phyloP scores from a whole-genome alignment of 2,888 invertebrate genomes.

The Phengaris arion region DNA sequence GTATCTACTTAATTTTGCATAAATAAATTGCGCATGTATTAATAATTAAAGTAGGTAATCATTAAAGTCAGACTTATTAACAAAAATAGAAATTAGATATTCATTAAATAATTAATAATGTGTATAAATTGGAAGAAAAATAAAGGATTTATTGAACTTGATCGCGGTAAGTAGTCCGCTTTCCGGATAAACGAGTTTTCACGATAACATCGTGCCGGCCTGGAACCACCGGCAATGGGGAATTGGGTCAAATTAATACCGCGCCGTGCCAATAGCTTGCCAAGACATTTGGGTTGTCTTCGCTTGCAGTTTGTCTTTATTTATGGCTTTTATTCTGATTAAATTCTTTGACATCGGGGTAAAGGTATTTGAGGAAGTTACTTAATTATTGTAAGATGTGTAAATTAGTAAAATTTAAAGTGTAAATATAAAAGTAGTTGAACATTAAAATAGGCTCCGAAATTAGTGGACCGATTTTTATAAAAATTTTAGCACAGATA shows the following conservation, averaged over 20 bases:
- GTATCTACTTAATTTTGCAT: too few species aligned
- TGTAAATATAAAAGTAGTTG: too few species aligned
- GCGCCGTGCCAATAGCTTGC: constrained; percentile 23
- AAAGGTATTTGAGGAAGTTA: background rate
- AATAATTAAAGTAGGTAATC: too few species aligned
- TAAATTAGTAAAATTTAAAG: too few species aligned
- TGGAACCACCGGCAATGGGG: constrained; percentile 82
- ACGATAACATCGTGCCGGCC: constrained; percentile 57
- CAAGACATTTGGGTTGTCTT: constrained; percentile 25
- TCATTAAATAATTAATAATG: too few species aligned
- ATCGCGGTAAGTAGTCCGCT: background rate
- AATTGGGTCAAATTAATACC: constrained; percentile 19
- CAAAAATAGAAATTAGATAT: too few species aligned
- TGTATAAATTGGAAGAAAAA: background rate
- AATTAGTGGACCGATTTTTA: too few species aligned
- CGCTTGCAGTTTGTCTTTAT: constrained; percentile 17
- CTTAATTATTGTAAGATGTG: background rate
- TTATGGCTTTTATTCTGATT: constrained; percentile 14
- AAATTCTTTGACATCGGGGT: background rate
- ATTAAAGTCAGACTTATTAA: too few species aligned
- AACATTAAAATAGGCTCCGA: too few species aligned
- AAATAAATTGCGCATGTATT: too few species aligned
- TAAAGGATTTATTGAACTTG: background rate
- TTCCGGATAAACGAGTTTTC: background rate
- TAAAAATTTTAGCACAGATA: too few species aligned